A percentile compares a stretch with the other conserved stretches of the same genome.
These are phyloP conservation scores for Enteromius trimaculatus DNA, from an alignment of 2,797 vertebrate genomes.

Conservation along the genomic window DNA sequence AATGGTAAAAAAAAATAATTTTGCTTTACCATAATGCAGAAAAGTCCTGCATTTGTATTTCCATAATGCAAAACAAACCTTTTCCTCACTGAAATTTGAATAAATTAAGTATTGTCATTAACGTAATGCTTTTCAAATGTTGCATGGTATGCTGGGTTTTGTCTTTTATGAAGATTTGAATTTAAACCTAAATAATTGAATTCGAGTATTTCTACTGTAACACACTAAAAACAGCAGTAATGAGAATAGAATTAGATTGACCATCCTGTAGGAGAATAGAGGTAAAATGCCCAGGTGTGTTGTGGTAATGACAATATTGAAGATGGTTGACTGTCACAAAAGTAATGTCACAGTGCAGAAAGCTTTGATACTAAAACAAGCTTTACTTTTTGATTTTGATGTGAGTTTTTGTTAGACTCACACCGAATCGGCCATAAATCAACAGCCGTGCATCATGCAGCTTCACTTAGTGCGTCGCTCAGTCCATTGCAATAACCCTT, in stretches of 20 bases:
- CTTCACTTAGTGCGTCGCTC: not conserved
- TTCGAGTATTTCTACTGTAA: not conserved
- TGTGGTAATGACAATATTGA: not conserved
- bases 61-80: not conserved
- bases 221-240: not conserved
- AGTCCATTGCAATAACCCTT: slow-evolving; percentile 16
- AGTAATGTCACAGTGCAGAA: not conserved
- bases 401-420: too few species aligned
- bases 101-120: not conserved
- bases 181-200: too few species aligned
- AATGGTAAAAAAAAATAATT: not conserved
- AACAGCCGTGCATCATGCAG: not conserved
- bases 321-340: not conserved
- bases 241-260: too few species aligned
- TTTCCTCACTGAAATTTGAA: not conserved
- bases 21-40: not conserved
- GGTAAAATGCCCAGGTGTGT: not conserved
- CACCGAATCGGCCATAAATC: not conserved
- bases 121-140: not conserved
- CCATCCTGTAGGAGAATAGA: not conserved
- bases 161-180: not conserved
- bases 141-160: not conserved
- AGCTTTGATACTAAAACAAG: not conserved
- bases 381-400: not conserved
- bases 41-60: not conserved